Base-by-base conservation (phyloP, 1,140 invertebrate species). In the Drosophila tani region DNA sequence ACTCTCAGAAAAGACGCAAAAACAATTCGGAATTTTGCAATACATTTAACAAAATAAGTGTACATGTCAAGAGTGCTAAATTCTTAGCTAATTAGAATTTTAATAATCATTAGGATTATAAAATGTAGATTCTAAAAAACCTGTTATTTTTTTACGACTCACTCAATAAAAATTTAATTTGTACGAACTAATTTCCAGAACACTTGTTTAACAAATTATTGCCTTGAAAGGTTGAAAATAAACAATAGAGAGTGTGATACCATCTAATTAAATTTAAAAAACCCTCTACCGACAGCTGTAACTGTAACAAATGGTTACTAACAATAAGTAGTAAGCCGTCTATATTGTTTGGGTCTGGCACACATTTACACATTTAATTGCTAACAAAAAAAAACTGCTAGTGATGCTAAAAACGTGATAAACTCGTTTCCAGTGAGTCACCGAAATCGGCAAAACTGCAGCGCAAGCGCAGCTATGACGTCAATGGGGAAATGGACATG, bases 401-500 rank as follows among this genome's bases (percentile, higher is more conserved):
- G 55, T 19, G 24, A 41, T 69, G 47, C 29, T 45, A 1, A 53
- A 46, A 50, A 24, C 24, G 35, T 35, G 24, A 17, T 19, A 49
- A 50, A 73, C 69, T 5, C 6, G 67, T 73, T 71, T 27, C 15
- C 5, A 17, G 6, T 73, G 69, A 73, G 27, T 73, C 51, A 71
- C 50, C 12, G 11, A 15, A 12, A 70, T 12, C 21, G 47, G 15
- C 15, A 19, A n/a, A 24, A 41, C 35, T 65, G 59, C 58, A 65
- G 40, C 74, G 74, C 74, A 67, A 59, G 74, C 71, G 74, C 71
- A 47, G 41, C 55, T 67, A 66, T 77, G 74, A 77, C 73, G 73
- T 76, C 73, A 76, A 66, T 51, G 50, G 73, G 73, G 73, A 75
- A 66, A 75, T 41, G 14, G 5, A 7, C 17, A 21, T 19, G 5